Conservation (phyloP, 2,797 vertebrate genomes). For the Parauchenoglanis punctatus region DNA sequence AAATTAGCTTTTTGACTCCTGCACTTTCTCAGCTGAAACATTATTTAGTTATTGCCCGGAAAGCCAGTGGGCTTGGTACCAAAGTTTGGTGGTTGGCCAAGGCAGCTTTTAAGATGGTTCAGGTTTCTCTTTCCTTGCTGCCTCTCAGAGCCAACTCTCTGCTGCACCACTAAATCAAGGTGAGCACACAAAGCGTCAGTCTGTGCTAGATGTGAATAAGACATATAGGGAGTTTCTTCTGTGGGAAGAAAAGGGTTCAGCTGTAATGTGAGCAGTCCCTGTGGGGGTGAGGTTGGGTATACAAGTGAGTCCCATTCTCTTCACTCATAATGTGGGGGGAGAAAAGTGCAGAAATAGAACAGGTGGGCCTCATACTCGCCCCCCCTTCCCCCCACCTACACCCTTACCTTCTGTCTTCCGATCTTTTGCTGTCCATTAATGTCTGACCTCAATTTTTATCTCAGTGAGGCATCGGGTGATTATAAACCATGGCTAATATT, state of each 20-base stretch:
- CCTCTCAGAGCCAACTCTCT: conserved; percentile 61
- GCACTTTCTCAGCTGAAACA: conserved; percentile 24
- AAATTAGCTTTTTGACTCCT: conserved; percentile 31
- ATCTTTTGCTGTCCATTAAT: conserved; percentile 64
- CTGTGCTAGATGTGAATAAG: conserved; percentile 66
- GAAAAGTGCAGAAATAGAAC: conserved; percentile 46
- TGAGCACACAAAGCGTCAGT: conserved; percentile 69
- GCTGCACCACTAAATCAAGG: conserved; percentile 78
- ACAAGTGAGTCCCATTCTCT: conserved; percentile 56
- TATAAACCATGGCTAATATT: conserved; percentile 63
- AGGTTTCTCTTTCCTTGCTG: conserved; percentile 69
- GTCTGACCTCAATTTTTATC: conserved; percentile 51
- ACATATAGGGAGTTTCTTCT: conserved; percentile 56
- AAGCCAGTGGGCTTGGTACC: conserved; percentile 60
- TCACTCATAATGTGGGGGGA: conserved; percentile 56
- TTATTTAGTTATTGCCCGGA: conserved; percentile 46
- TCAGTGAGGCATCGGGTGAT: conserved; percentile 63
- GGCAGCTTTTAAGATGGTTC: conserved; percentile 74
- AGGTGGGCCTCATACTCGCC: conserved; percentile 52
- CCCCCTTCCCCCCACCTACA: conserved; percentile 32
- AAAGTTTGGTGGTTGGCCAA: conserved; percentile 72
- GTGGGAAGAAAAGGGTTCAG: conserved; percentile 55
- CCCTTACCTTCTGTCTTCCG: conserved; percentile 65
- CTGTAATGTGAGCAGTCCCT: conserved; percentile 61
- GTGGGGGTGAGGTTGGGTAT: conserved; percentile 51